Evolutionary conservation across 1,140 invertebrate species (phyloP), one percentile per base, ranked within the genome.

Genomic region (Dreissena rostriformis): DNA sequence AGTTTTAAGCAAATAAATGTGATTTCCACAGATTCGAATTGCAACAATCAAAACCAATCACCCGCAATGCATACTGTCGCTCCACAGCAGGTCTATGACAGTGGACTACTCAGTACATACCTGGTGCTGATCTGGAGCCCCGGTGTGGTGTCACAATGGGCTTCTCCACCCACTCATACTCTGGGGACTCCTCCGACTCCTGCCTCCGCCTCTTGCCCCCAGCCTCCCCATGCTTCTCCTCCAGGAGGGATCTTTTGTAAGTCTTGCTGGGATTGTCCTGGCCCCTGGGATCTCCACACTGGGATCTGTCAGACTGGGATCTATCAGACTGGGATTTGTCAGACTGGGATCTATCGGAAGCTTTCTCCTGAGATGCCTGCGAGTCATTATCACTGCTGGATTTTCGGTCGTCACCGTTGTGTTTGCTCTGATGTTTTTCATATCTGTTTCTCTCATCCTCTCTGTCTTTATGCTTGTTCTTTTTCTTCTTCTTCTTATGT

Each of bases 151-250:
- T 17, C 51, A 55, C 24, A 39, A 84, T 77, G 19, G 73, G 76
- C 55, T 86, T 85, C 61, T 88, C 88, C 1, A 88, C 87, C 88
- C 86, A 88, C 39, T 70, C 83, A 82, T 86, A 86, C 70, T 89
- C 87, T 49, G 22, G 12, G 2, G 73, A 77, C 26, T 53, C 51
- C 17, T 66, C 57, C 15, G 82, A 84, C 26, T 78, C 74, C 55
- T 83, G 22, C 19, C 70, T 63, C 15, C 49, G 65, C 14, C 67
- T 55, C 24, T 73, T 82, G 11, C 29, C 66, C 77, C 24, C 28
- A 26, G 7, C 55, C 65, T 61, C 6, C 57, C 57, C 2, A 61
- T 61, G 57, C 17, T 19, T 2, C 57, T 24, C 22, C 57, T 61
- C 57, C 17, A 61, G 2, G 17, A 6, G 17, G 17, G 17, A 19